A percentile compares a stretch with the other conserved stretches of the same genome.
phyloP scores from a whole-genome alignment of 2,888 invertebrate genomes.

The Fragum whitleyi region DNA sequence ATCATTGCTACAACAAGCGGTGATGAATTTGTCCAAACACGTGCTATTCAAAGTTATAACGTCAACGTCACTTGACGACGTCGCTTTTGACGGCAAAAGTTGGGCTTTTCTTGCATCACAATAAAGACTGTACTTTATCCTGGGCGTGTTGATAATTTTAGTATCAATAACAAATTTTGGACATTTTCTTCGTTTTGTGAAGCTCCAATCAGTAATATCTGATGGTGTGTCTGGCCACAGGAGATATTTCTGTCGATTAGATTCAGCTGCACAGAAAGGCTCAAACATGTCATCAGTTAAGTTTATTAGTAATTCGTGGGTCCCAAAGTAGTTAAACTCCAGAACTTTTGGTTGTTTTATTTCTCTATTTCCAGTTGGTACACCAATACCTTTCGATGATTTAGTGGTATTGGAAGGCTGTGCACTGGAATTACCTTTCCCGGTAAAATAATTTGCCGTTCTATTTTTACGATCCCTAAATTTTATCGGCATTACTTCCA shows the following conservation, averaged over 20 bases:
- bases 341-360: too few relatives aligned
- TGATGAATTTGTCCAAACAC: slow-evolving; percentile 47
- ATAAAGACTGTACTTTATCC: slow-evolving; percentile 4
- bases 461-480: too few relatives aligned
- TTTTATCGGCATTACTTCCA: too few relatives aligned
- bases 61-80: not conserved
- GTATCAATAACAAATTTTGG: not conserved
- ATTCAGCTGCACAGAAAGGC: slow-evolving; percentile 1
- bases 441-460: too few relatives aligned
- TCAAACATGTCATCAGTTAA: not conserved
- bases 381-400: too few relatives aligned
- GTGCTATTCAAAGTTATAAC: slow-evolving; percentile 26
- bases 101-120: not conserved
- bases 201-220: slow-evolving; percentile 5
- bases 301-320: not conserved
- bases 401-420: too few relatives aligned
- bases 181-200: slow-evolving; percentile 5
- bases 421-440: too few relatives aligned
- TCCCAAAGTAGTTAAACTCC: not conserved
- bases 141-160: not conserved
- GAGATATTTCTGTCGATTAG: slow-evolving; percentile 5
- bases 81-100: not conserved
- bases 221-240: not conserved
- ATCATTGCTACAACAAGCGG: slow-evolving; percentile 38
- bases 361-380: too few relatives aligned